A percentile compares a stretch with the other conserved stretches of the same genome.
Evolutionary conservation across 2,113 vertebrate genomes (phyloP).

Genomic region (Pimephales promelas): DNA sequence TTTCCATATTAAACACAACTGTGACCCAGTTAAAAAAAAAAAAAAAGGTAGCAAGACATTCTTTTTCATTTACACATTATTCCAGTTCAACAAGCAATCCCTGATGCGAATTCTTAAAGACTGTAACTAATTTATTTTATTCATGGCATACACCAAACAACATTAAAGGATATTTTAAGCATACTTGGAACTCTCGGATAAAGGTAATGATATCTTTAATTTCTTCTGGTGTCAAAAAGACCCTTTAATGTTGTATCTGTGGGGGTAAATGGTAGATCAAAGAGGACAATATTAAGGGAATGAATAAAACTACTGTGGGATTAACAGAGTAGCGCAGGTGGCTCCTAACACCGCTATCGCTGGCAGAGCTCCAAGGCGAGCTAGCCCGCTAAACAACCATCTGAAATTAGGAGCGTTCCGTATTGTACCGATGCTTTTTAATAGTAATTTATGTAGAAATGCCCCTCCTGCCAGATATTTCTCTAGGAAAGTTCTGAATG

Average conservation of each 20-base stretch:
- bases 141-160: constrained; percentile 58
- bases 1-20: constrained; percentile 40
- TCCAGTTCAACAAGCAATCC: constrained; percentile 45
- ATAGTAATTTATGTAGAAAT: constrained; percentile 51
- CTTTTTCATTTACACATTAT: constrained; percentile 13
- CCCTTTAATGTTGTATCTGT: constrained; percentile 71
- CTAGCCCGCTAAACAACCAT: constrained; percentile 60
- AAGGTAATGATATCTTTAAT: constrained; percentile 69
- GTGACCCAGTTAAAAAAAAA: constrained; percentile 28
- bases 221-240: constrained; percentile 61
- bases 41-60: constrained; percentile 1
- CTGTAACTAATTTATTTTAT: constrained; percentile 64
- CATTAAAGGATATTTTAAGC: constrained; percentile 73
- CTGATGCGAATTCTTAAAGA: constrained; percentile 47
- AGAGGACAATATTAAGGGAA: constrained; percentile 66
- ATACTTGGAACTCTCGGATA: constrained; percentile 67
- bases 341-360: constrained; percentile 66
- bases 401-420: constrained; percentile 46
- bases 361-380: constrained; percentile 65
- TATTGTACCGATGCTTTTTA: constrained; percentile 33
- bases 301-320: constrained; percentile 64
- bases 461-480: constrained; percentile 50
- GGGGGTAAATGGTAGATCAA: constrained; percentile 71
- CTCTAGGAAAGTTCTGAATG: constrained; percentile 49
- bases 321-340: constrained; percentile 67